Evolutionary conservation across 2,113 vertebrate species (phyloP), one percentile per base, ranked within the genome.

Genomic region (Vulpes lagopus): DNA sequence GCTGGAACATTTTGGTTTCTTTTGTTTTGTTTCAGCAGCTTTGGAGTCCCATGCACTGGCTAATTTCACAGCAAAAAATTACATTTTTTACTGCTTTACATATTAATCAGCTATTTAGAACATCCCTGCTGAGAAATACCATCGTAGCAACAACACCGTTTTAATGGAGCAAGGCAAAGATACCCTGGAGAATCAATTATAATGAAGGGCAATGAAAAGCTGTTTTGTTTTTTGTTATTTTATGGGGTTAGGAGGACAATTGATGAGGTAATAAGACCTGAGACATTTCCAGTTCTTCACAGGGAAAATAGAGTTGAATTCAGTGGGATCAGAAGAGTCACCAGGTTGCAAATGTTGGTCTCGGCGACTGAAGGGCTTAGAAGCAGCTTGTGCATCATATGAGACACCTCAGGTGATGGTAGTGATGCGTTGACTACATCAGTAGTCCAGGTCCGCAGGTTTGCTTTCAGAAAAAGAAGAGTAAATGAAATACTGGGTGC

Each of bases 41-140:
- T 96, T 93, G 76, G 96, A 92, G 81, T 98, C 49, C 25, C 90
- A 62, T 15, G 55, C 19, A 81, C 11, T 74, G 88, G 59, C 62
- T 25, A 81, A 94, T 96, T 98, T 89, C 94, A 89, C 8, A 96
- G 59, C 43, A 94, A 98, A 98, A 97, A 97, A 69, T 96, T 87
- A 32, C 11, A 73, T 94, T 96, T 96, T 97, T 95, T 96, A 30
- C 53, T 98, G 43, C 43, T 97, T 98, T 95, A 97, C 1, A 1
- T 98, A 95, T 97, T 98, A 98, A 98, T 98, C 89, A 81, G 93
- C 97, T 98, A 97, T 97, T 98, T 98, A 97, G 95, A 97, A 57
- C 35, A 97, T 82, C 90, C 92, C 51, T 98, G 93, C 55, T 96
- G 98, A 95, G 97, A 96, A 96, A 92, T 92, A 88, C 89, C 96